Base-by-base conservation (phyloP, 2,113 vertebrate genomes). In the Gymnorhina tibicen region DNA sequence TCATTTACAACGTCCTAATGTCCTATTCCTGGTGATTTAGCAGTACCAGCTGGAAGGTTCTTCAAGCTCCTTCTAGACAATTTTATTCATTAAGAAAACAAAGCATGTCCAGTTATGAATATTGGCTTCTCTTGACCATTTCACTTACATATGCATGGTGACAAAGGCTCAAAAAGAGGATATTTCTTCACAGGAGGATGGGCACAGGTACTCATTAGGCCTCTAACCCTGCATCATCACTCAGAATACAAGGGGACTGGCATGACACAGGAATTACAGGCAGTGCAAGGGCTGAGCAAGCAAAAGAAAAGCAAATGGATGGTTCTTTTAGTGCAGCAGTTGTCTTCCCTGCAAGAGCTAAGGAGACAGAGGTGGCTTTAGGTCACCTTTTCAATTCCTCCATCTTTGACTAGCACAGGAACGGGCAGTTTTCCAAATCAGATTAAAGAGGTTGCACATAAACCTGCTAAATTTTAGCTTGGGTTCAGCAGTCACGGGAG, bases 381-480 rank as follows among this genome's bases (percentile, higher is more conserved):
- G 85, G 78, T 93, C 67, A 95, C 66, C 16, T 91, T 89, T 94
- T 82, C 62, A 39, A 42, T 85, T 89, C 82, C 55, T 69, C 49
- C 44, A 37, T 59, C 66, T 60, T 90, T 66, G 87, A 64, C 87
- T 66, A 87, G 59, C 63, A 63, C 39, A 83, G 27, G 39, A 87
- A 79, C 11, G 16, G 91, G 74, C 74, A 76, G 70, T 85, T 93
- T 94, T 86, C 85, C 93, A 95, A 87, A 87, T n/a, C 41, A 95
- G 77, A 91, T 89, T 95, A 93, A 87, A 95, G 53, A 37, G 75
- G 28, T 17, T 86, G 64, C 67, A 89, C 30, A 75, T 68, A 87
- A 91, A 83, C 56, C 21, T 89, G 44, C 64, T 95, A 79, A 69
- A 73, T 85, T 94, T 94, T 91, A 90, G 55, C 67, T 83, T 49